Base-by-base conservation (phyloP, 1,140 invertebrate species). In the Scylla paramamosain region DNA sequence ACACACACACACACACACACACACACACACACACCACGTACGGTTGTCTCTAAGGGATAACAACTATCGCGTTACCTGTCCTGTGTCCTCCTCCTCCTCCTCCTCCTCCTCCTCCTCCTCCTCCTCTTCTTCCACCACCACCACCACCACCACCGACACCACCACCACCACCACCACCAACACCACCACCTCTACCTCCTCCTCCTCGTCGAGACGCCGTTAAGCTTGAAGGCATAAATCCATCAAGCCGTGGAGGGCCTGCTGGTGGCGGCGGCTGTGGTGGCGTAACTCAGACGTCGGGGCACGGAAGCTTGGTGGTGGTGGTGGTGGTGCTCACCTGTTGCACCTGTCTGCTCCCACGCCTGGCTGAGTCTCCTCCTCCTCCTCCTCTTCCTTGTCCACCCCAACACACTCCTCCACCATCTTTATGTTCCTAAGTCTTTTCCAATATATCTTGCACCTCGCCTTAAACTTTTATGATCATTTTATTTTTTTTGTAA, bases 291-390 rank as follows among this genome's bases (percentile, higher is more conserved):
- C 67, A 77, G 67, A 77, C 67, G 67, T 77, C 16, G 67, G 67
- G 52, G 67, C 67, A n/a, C 67, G 20, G 67, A 25, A 20, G 67
- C 25, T 59, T 20, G 39, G 39, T 39, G 1, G 39, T 39, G 39
- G 39, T 59, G 52, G 52, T 20, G 52, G 52, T 20, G 16, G 52
- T 59, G 52, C 52, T 59, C 67, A 77, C 67, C 67, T 77, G 67
- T 77, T 77, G 25, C 67, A 77, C 67, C 67, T 77, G 67, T 77
- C 67, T 77, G 67, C 67, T 77, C 67, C 67, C 67, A 77, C 67
- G 67, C 67, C 67, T 77, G 67, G 20, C 52, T 59, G 10, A 12
- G 1, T 20, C 67, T 8, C 25, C n/a, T 77, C 67, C n/a, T 10
- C 59, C 20, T 77, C 67, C 20, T n/a, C 25, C 25, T n/a, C 25